Evolutionary conservation across 2,888 invertebrate species (phyloP), one percentile per base, ranked within the genome.

Genomic region (Latheticus oryzae): DNA sequence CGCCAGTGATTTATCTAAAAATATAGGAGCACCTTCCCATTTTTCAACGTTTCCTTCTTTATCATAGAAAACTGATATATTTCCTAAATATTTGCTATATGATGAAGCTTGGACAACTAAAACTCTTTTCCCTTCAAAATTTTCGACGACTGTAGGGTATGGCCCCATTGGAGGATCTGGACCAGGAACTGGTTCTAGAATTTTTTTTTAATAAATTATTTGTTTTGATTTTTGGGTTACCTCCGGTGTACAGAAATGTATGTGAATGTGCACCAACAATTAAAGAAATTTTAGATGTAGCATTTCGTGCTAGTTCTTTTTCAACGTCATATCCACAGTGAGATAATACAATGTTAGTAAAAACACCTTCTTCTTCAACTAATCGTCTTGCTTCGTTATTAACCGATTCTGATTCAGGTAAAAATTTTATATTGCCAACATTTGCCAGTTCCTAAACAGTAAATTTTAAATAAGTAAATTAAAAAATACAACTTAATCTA

Each of bases 201-300:
- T 21, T 28, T 24, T 43, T 28, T 1, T 7, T 28, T 12, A 3
- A 9, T n/a, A 45, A 16, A 2, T 33, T 45, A 8, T 12, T 30
- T 17, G n/a, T 35, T 35, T 5, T 19, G 5, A 5, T 5, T 5
- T 19, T 5, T n/a, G 8, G 43, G n/a, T n/a, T 48, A 69, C 68
- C 68, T 53, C 82, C 83, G 3, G 87, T 87, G 74, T 85, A 93
- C 0, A 94, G 82, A 64, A 94, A 85, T 0, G 89, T 87, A 74
- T 95, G 91, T 0, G 91, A 88, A 74, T 94, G 94, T 0, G 87
- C 90, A 2, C 94, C 94, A n/a, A 95, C 88, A 53, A 94, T 9
- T 4, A 94, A 82, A 73, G 93, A 91, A 45, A 95, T 83, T 19
- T 86, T 84, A 0, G 85, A 82, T 1, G 88, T 83, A 26, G 84